Evolutionary conservation across 2,888 invertebrate species (phyloP), one percentile per base, ranked within the genome.

Genomic region (Rhingia rostrata): DNA sequence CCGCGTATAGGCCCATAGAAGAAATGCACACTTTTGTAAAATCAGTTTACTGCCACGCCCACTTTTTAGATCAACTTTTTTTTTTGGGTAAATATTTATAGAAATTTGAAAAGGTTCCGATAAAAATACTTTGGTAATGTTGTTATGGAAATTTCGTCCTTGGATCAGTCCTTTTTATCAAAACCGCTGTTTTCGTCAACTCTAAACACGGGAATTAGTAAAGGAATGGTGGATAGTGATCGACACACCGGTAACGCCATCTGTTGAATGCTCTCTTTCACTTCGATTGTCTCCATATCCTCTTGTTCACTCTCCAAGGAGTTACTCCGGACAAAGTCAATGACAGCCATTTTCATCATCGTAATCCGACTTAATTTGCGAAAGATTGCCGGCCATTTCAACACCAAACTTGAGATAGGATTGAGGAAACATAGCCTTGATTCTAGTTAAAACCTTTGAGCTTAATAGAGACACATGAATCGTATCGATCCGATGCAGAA

Each of bases 241-340:
- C 14, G 87, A 67, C 88, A 89, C 86, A 91, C 84, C 93, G 92
- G 86, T 94, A 93, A 70, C 94, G 93, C 94, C 95, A 96, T 9
- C 94, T 94, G 86, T 95, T 94, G 83, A 95, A 94, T 86, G 94
- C n/a, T 93, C 83, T 92, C 91, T 79, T 94, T 91, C 86, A 95
- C 81, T 90, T 95, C 94, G 87, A 91, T 90, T 88, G 95, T 92
- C 12, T 90, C 91, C 0, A 86, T 75, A 30, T 86, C 84, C 43
- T 87, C 88, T 12, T 86, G 72, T 12, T 88, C 82, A 53, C 87
- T 87, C 39, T 87, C 83, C 41, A 93, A 92, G 0, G 96, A 95
- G 91, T 97, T 96, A 88, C 95, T 95, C 4, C 98, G 92, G 0
- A 97, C 97, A 90, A 97, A 98, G 92, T 98, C 98, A 0, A 98